Percentiles rank a stretch among this genome's conserved stretches.
phyloP scores from a whole-genome alignment of 2,888 invertebrate genomes.

The Rhogogaster chlorosoma region DNA sequence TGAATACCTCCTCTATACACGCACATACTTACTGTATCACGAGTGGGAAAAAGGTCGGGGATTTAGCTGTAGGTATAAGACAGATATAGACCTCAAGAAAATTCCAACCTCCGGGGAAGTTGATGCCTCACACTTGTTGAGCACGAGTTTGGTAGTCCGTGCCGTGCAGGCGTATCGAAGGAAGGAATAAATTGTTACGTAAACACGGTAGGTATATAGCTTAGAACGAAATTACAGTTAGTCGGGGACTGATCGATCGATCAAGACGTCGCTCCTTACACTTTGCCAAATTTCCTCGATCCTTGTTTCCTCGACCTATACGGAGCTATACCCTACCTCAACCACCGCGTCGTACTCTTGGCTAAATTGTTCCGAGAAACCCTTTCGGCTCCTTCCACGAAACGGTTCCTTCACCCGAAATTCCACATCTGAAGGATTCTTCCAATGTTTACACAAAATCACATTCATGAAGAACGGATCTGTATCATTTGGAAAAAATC shows the following conservation, averaged over 20 bases:
- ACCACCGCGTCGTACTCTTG: background rate
- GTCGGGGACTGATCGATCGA: constrained; percentile 24
- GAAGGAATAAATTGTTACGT: constrained; percentile 43
- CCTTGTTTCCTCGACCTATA: constrained; percentile 2
- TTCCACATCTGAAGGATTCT: background rate
- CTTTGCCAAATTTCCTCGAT: constrained; percentile 20
- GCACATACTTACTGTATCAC: background rate
- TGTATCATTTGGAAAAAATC: background rate
- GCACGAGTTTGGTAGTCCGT: constrained; percentile 31
- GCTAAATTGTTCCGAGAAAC: background rate
- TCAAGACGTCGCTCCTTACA: background rate
- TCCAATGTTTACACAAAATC: background rate
- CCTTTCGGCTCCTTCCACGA: background rate
- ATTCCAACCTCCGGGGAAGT: constrained; percentile 4
- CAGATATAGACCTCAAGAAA: constrained; percentile 9
- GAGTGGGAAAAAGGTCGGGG: background rate
- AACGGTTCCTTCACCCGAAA: background rate
- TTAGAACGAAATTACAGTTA: constrained; percentile 16
- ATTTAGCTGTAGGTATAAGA: background rate
- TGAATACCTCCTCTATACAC: background rate
- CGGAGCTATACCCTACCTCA: constrained; percentile 1
- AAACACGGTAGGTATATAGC: constrained; percentile 33
- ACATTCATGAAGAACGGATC: background rate
- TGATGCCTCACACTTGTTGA: constrained; percentile 41
- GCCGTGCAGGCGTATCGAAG: background rate